A percentile compares a stretch with the other conserved stretches of the same genome.
Conservation (phyloP, 2,888 invertebrate species). For the Machimus rusticus region DNA sequence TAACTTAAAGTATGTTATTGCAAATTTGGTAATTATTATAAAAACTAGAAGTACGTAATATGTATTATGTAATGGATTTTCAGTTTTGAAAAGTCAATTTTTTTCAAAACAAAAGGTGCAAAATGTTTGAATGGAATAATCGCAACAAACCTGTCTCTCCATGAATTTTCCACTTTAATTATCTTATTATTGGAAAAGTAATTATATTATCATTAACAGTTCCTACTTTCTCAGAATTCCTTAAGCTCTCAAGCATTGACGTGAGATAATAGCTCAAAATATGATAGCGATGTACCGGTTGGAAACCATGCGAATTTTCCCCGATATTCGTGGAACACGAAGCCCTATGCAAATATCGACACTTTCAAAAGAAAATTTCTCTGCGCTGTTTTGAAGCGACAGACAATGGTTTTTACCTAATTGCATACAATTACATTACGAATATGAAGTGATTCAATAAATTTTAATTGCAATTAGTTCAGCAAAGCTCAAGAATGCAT, state of each 20-base stretch:
- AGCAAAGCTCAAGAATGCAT: not conserved
- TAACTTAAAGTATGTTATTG: no score
- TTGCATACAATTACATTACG: not conserved
- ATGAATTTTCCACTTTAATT: not conserved
- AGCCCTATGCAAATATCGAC: not conserved
- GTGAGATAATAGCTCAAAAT: not conserved
- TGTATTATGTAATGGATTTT: no score
- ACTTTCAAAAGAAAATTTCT: not conserved
- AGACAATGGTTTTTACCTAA: not conserved
- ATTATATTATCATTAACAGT: not conserved
- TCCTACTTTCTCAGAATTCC: not conserved
- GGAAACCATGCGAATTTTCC: not conserved
- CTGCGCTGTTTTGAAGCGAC: not conserved
- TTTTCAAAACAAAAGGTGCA: no score
- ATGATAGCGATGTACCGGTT: not conserved
- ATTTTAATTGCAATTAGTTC: not conserved
- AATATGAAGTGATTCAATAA: not conserved
- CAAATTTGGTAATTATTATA: no score
- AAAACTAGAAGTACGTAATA: no score
- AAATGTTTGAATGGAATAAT: no score
- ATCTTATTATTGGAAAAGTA: not conserved
- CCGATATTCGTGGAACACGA: not conserved
- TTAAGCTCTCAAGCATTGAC: not conserved
- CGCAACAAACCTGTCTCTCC: not conserved
- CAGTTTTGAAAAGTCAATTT: no score